A percentile compares a stretch with the other conserved stretches of the same genome.
Evolutionary conservation across 2,797 vertebrate genomes (phyloP).

Genomic region (Liasis olivaceus): DNA sequence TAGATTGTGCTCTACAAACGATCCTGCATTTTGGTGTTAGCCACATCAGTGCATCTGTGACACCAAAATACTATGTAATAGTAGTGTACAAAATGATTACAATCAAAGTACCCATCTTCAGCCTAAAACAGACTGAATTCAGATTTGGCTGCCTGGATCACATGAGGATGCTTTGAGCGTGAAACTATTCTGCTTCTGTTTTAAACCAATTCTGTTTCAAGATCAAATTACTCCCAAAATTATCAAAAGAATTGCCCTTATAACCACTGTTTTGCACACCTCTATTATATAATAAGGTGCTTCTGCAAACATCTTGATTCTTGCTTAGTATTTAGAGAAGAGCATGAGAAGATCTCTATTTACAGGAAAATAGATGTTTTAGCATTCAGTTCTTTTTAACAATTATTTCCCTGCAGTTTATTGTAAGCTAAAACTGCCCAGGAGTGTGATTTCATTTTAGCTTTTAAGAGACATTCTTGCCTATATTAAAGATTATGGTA

Average conservation of each 20-base stretch:
- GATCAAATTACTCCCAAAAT: not conserved
- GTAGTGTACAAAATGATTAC: not conserved
- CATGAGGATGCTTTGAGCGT: too few relatives aligned
- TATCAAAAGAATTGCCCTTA: not conserved
- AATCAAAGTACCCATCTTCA: not conserved
- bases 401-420: not conserved
- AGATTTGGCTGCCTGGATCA: too few relatives aligned
- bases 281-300: not conserved
- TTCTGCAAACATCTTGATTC: not conserved
- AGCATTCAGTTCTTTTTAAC: not conserved
- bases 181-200: too few relatives aligned
- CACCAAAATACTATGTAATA: not conserved
- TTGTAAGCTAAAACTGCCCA: not conserved
- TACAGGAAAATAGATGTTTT: not conserved
- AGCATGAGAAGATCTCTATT: not conserved
- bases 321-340: not conserved
- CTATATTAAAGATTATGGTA: slow-evolving; percentile 5
- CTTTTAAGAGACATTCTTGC: not conserved
- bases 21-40: not conserved
- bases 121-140: not conserved
- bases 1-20: not conserved
- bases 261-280: not conserved
- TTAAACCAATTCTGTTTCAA: not conserved
- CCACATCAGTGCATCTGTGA: not conserved
- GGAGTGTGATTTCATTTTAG: not conserved